These are phyloP conservation scores for Chaetodon auriga DNA, from an alignment of 2,113 vertebrate species.

Conservation along the genomic window DNA sequence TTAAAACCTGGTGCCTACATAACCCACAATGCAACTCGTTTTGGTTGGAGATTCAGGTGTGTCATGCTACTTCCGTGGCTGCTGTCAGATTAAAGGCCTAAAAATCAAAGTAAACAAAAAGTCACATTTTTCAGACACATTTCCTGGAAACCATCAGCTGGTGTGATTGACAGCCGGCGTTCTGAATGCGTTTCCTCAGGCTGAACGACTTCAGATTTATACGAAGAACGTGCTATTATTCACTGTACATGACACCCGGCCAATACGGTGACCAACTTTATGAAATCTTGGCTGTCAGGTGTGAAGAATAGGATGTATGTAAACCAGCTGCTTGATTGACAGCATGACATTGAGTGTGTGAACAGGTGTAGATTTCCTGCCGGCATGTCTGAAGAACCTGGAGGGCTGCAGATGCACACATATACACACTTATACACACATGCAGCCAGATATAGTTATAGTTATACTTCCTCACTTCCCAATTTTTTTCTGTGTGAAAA, in stretches of 20 bases:
- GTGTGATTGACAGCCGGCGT: background rate
- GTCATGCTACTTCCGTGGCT: background rate
- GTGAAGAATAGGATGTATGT: constrained; percentile 32
- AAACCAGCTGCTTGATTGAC: constrained; percentile 44
- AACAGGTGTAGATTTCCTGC: constrained; percentile 61
- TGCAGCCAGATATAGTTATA: background rate
- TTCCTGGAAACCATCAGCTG: background rate
- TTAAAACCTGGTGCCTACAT: no score
- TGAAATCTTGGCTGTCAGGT: constrained; percentile 27
- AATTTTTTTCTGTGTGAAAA: background rate
- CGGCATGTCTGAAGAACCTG: constrained; percentile 42
- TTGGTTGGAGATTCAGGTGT: no score
- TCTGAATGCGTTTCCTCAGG: background rate
- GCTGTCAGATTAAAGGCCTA: background rate
- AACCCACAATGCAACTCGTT: no score
- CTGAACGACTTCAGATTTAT: background rate
- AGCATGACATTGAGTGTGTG: constrained; percentile 45
- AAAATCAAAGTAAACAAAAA: background rate
- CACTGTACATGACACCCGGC: constrained; percentile 12
- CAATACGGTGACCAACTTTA: constrained; percentile 6
- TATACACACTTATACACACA: background rate
- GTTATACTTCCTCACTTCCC: background rate
- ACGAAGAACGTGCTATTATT: background rate
- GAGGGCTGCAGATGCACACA: background rate
- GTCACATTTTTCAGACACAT: background rate